Conservation (phyloP, 2,113 vertebrate genomes). For the Cepphus grylle region DNA sequence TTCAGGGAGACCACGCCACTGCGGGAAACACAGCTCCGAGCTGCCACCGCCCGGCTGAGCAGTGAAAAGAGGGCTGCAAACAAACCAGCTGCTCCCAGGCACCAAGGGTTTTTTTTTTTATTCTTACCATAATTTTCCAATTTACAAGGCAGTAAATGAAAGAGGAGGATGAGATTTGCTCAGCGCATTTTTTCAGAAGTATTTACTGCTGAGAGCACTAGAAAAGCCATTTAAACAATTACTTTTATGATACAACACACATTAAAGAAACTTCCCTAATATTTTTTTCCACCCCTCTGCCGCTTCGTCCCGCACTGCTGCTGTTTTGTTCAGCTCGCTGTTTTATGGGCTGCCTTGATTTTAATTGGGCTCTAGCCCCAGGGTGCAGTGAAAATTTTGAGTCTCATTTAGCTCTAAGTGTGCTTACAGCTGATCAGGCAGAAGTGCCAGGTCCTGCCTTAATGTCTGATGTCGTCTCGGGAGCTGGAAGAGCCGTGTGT, state of each 20-base stretch:
- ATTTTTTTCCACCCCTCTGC: background rate
- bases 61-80: background rate
- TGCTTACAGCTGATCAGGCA: background rate
- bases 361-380: background rate
- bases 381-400: background rate
- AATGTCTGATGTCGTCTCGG: fast-evolving
- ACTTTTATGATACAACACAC: slow-evolving; percentile 15
- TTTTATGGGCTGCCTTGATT: background rate
- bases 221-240: background rate
- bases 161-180: background rate
- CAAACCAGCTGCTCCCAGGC: background rate
- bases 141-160: slow-evolving; percentile 9
- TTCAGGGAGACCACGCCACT: background rate
- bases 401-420: background rate
- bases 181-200: background rate
- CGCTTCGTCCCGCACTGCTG: background rate
- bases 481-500: background rate
- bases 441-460: background rate
- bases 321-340: background rate
- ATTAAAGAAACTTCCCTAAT: slow-evolving; percentile 1
- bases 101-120: fast-evolving
- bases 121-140: background rate
- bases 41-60: background rate
- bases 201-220: slow-evolving; percentile 15
- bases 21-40: fast-evolving